Evolutionary conservation across 2,888 invertebrate species (phyloP).

Genomic region (Plusia festucae): DNA sequence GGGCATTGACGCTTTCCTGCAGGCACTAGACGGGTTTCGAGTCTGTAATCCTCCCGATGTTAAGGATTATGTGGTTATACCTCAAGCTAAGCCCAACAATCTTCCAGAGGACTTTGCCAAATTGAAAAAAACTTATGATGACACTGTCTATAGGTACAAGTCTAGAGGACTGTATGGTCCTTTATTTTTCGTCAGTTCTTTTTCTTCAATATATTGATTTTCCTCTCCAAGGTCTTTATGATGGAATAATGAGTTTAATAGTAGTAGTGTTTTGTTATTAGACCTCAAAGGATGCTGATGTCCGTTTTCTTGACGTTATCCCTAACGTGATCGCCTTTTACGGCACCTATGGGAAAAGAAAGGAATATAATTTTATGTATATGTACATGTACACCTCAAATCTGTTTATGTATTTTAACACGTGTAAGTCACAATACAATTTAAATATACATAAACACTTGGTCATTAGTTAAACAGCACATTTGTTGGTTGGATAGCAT

Average conservation of each 20-base stretch:
- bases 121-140: slow-evolving; percentile 62
- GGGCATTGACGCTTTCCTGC: slow-evolving; percentile 71
- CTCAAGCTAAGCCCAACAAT: slow-evolving; percentile 45
- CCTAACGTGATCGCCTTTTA: slow-evolving; percentile 3
- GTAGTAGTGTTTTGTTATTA: background rate
- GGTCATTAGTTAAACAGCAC: slow-evolving; percentile 68
- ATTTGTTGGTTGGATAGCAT: slow-evolving; percentile 64
- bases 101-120: slow-evolving; percentile 55
- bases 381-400: background rate
- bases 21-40: slow-evolving; percentile 61
- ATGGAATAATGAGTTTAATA: background rate
- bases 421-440: slow-evolving; percentile 37
- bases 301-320: background rate
- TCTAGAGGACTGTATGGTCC: slow-evolving; percentile 13
- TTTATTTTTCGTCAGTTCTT: slow-evolving; percentile 32
- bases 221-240: slow-evolving; percentile 1
- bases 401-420: slow-evolving; percentile 9
- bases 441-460: slow-evolving; percentile 60
- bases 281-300: background rate
- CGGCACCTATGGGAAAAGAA: background rate
- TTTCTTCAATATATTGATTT: background rate
- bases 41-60: slow-evolving; percentile 67
- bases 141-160: slow-evolving; percentile 38
- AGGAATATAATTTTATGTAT: too few relatives aligned
- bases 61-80: slow-evolving; percentile 60